A percentile compares a stretch with the other conserved stretches of the same genome.
phyloP scores from a whole-genome alignment of 2,113 vertebrate genomes.

The Lophura nycthemera region DNA sequence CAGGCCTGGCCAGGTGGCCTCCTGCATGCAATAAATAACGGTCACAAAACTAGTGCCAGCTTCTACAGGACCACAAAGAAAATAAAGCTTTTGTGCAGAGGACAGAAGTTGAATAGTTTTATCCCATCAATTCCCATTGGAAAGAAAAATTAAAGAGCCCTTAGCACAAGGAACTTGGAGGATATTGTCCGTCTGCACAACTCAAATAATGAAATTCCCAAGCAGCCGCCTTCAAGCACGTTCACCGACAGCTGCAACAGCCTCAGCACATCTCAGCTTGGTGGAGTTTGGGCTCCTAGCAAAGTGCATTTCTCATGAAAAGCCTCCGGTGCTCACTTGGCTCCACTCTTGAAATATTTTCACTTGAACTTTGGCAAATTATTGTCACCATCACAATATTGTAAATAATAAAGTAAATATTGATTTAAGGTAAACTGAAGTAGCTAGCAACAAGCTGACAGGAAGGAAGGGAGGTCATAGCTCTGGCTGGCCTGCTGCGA shows the following conservation, averaged over 20 bases:
- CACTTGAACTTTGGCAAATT: constrained; percentile 28
- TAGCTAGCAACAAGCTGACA: not conserved
- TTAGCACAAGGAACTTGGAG: not conserved
- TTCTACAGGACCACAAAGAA: not conserved
- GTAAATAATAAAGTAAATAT: constrained; percentile 32
- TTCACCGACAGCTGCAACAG: not conserved
- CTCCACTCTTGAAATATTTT: not conserved
- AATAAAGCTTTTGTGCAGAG: not conserved
- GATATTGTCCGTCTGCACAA: not conserved
- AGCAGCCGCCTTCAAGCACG: not conserved
- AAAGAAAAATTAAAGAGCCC: not conserved
- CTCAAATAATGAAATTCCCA: not conserved
- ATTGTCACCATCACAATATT: constrained; percentile 21
- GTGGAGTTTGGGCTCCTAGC: not conserved
- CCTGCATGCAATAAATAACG: not conserved
- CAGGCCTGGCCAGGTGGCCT: not conserved
- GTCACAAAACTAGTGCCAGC: not conserved
- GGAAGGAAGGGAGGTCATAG: not conserved
- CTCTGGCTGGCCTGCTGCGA: constrained; percentile 15
- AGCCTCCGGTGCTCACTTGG: not conserved
- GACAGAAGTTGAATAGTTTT: not conserved
- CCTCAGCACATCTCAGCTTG: not conserved
- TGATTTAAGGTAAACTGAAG: constrained; percentile 19
- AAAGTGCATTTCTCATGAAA: not conserved
- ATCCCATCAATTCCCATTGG: not conserved